Percentiles rank a stretch among this genome's conserved stretches.
These are phyloP conservation scores for Cheilosia variabilis DNA, from an alignment of 2,888 invertebrate genomes.

Conservation along the genomic window DNA sequence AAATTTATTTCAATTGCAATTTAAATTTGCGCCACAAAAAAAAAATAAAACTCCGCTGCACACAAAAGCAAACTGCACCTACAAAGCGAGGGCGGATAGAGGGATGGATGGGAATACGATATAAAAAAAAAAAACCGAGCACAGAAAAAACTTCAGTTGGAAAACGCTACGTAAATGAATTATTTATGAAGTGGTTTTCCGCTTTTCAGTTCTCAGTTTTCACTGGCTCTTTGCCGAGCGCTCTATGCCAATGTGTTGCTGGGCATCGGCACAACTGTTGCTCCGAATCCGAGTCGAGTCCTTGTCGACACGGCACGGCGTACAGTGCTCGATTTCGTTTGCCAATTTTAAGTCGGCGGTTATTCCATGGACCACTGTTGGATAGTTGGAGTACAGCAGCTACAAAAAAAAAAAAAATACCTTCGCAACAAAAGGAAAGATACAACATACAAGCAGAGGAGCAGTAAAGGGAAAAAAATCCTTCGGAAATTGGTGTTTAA, in stretches of 20 bases:
- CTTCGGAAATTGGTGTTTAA: constrained; percentile 74
- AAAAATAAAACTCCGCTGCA: constrained; percentile 58
- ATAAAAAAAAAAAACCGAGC: constrained; percentile 25
- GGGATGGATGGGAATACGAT: constrained; percentile 25
- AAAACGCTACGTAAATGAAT: constrained; percentile 81
- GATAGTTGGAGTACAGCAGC: constrained; percentile 43
- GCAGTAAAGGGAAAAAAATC: constrained; percentile 15
- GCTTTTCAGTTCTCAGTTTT: constrained; percentile 75
- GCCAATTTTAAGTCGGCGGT: constrained; percentile 68
- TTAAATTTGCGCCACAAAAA: constrained; percentile 66
- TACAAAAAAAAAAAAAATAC: constrained; percentile 27
- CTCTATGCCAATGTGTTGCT: constrained; percentile 65
- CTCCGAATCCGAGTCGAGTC: constrained; percentile 34
- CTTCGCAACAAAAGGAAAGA: constrained; percentile 12
- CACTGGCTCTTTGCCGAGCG: constrained; percentile 49
- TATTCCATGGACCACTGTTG: constrained; percentile 58
- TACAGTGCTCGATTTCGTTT: constrained; percentile 72
- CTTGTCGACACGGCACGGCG: constrained; percentile 20
- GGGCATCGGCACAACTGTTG: constrained; percentile 67
- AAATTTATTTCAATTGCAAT: constrained; percentile 76
- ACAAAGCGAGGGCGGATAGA: constrained; percentile 47
- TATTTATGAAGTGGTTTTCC: constrained; percentile 83
- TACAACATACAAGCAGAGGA: constrained; percentile 18
- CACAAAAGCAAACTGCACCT: constrained; percentile 59
- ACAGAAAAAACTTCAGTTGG: constrained; percentile 66